Evolutionary conservation across 1,140 invertebrate genomes (phyloP).

Genomic region (Meloidogyne hapla): DNA sequence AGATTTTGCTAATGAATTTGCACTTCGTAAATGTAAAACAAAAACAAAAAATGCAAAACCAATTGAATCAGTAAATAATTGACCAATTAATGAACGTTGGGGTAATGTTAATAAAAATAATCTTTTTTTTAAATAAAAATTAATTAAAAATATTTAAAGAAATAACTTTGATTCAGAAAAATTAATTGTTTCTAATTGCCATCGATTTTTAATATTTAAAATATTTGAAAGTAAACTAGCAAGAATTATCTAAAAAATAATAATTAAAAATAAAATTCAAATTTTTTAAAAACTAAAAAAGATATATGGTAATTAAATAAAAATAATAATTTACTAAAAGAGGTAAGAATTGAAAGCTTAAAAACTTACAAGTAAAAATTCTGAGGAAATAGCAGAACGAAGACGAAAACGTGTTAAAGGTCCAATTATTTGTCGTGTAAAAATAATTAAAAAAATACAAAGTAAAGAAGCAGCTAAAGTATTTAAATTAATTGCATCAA

Average conservation of each 20-base stretch:
- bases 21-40: constrained; percentile 32
- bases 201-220: constrained; percentile 30
- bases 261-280: background rate
- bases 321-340: no score
- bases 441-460: constrained; percentile 43
- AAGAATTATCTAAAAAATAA: constrained; percentile 48
- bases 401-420: constrained; percentile 40
- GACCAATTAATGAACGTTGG: background rate
- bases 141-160: constrained; percentile 6
- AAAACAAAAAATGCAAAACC: constrained; percentile 43
- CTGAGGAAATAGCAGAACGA: constrained; percentile 43
- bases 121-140: constrained; percentile 19
- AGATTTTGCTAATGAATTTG: constrained; percentile 32
- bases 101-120: constrained; percentile 11
- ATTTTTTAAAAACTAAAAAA: background rate
- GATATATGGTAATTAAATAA: no score
- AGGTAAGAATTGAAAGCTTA: no score
- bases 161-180: constrained; percentile 23
- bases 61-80: constrained; percentile 32
- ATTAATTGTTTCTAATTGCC: constrained; percentile 38
- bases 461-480: constrained; percentile 36
- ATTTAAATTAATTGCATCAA: constrained; percentile 47
- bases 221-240: constrained; percentile 38
- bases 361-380: constrained; percentile 48
- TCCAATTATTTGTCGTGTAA: constrained; percentile 47